phyloP scores from a whole-genome alignment of 2,113 vertebrate species.

The Zosterops lateralis region DNA sequence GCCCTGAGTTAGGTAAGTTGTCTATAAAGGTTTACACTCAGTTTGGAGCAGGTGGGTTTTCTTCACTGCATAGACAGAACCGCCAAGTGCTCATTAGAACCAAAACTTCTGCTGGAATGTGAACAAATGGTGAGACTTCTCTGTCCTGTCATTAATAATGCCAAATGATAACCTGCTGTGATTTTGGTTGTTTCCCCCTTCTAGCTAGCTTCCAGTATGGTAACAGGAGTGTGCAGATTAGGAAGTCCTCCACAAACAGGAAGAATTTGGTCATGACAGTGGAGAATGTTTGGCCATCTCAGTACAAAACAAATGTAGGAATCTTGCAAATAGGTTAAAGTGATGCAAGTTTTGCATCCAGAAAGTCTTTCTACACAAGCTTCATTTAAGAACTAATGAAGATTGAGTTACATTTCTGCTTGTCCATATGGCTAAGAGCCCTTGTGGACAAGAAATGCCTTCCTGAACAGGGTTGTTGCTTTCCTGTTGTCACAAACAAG shows the following conservation, averaged over 20 bases:
- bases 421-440: background rate
- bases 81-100: background rate
- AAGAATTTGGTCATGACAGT: constrained; percentile 42
- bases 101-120: constrained; percentile 47
- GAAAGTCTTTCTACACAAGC: background rate
- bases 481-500: background rate
- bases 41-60: constrained; percentile 16
- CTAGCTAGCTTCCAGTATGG: constrained; percentile 39
- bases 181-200: constrained; percentile 22
- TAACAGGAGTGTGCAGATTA: background rate
- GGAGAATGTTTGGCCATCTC: constrained; percentile 17
- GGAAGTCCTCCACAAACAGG: background rate
- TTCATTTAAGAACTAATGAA: background rate
- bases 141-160: background rate
- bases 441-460: background rate
- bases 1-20: constrained; percentile 4
- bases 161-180: background rate
- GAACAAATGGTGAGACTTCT: background rate
- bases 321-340: background rate
- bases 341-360: background rate
- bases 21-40: background rate
- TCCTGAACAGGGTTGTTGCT: background rate
- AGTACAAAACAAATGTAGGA: constrained; percentile 17
- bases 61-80: background rate
- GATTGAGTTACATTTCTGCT: background rate